These are phyloP conservation scores for Hydrozoanthus tunicans DNA, from an alignment of 64 coral and sea anemone genomes.

Conservation along the genomic window DNA sequence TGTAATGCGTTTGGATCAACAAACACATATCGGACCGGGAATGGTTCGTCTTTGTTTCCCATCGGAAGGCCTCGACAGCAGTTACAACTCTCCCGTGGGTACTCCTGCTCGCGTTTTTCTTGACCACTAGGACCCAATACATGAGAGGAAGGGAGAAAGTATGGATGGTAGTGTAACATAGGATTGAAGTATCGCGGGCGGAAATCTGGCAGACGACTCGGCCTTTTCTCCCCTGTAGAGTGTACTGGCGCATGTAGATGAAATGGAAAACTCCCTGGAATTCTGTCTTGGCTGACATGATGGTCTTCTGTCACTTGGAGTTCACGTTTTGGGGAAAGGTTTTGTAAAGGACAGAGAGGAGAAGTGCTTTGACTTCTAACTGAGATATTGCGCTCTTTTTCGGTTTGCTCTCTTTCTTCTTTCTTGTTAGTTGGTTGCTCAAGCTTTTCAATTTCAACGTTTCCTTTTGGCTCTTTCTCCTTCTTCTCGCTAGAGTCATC, in stretches of 20 bases:
- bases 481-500: neutral
- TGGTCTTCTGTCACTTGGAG: conserved; percentile 17
- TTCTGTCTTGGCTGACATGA: neutral
- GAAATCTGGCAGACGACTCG: neutral
- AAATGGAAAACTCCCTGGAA: neutral
- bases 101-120: conserved; percentile 7
- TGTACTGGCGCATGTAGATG: conserved; percentile 9
- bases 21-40: conserved; percentile 36
- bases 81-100: conserved; percentile 20
- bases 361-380: neutral
- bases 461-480: conserved; percentile 21
- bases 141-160: conserved; percentile 11
- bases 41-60: neutral
- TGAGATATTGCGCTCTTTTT: conserved; percentile 1
- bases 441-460: neutral
- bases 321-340: neutral
- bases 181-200: conserved; percentile 20
- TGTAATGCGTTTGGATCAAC: conserved; percentile 28
- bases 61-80: conserved; percentile 17
- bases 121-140: neutral
- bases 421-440: neutral
- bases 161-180: conserved; percentile 29
- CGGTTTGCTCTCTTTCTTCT: neutral
- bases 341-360: neutral
- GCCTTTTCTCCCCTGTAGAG: conserved; percentile 7